Evolutionary conservation across 2,113 vertebrate species (phyloP), one percentile per base, ranked within the genome.

Genomic region (Neotragus moschatus): DNA sequence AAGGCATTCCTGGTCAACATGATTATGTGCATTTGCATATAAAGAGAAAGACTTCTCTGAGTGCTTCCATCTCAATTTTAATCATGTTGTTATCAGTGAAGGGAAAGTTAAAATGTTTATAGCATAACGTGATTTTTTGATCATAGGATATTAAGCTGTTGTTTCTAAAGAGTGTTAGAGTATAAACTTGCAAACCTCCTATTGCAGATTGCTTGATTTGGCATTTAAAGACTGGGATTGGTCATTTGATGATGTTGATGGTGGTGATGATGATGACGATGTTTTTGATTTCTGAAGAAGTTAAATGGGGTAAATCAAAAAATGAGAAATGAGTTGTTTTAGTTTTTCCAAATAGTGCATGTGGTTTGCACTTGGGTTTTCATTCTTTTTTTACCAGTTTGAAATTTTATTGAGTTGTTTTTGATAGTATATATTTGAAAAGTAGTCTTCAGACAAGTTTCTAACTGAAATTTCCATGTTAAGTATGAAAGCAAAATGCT

Each of bases 141-240:
- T 90, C 53, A 55, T 33, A 95, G 84, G 85, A 63, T 85, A 49
- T 96, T 96, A 33, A 93, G 91, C 75, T 97, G 17, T 36, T 36
- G 53, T 97, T 39, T 21, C 0, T 95, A 86, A 85, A 87, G 43
- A 91, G 58, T 66, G 45, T 86, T 79, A 43, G 90, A 95, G 80
- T 97, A 95, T 99, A 97, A 99, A 99, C 93, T 96, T 98, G 94
- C 97, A 97, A 98, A 98, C 98, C 99, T 99, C 99, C 99, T 98
- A 88, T 99, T 99, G 96, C 99, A 99, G 99, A 99, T 98, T 99
- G 98, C 99, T 99, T 99, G 99, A 99, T 99, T 99, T 99, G 97
- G 99, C 99, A 98, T 99, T 99, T 98, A 99, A 99, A 98, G 99
- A 99, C 99, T 99, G 99, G 99, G 99, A 99, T 99, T 99, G 99